A percentile compares a stretch with the other conserved stretches of the same genome.
Conservation (phyloP, 2,113 vertebrate species). For the Loxodonta africana region DNA sequence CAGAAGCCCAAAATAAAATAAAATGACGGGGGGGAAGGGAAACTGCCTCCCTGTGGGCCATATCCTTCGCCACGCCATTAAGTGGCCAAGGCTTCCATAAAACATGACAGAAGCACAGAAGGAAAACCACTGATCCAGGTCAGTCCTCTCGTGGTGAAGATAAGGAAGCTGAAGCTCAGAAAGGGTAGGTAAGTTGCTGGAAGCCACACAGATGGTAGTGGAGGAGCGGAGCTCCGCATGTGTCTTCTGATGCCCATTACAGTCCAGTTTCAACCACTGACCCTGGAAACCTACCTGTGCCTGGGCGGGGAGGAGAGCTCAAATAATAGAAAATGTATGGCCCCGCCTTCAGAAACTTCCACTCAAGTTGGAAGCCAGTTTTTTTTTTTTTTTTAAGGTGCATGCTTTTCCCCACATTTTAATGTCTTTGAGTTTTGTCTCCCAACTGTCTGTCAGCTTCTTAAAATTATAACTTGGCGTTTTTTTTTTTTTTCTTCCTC, state of each 20-base stretch:
- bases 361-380: too few relatives aligned
- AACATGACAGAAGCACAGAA: background rate
- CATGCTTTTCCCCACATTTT: background rate
- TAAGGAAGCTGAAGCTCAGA: background rate
- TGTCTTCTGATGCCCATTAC: background rate
- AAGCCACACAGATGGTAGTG: background rate
- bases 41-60: background rate
- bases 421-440: background rate
- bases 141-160: background rate
- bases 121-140: background rate
- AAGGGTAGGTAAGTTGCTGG: background rate
- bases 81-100: background rate
- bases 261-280: background rate
- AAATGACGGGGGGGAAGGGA: background rate
- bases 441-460: background rate
- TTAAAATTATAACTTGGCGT: background rate
- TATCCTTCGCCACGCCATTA: background rate
- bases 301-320: background rate
- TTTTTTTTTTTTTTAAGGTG: too few relatives aligned
- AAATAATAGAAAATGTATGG: background rate
- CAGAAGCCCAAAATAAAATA: background rate
- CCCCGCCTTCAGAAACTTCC: background rate
- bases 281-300: background rate
- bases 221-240: background rate
- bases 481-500: background rate